Evolutionary conservation across 1,140 invertebrate genomes (phyloP), one percentile per base, ranked within the genome.

Genomic region (Heliconius nattereri): DNA sequence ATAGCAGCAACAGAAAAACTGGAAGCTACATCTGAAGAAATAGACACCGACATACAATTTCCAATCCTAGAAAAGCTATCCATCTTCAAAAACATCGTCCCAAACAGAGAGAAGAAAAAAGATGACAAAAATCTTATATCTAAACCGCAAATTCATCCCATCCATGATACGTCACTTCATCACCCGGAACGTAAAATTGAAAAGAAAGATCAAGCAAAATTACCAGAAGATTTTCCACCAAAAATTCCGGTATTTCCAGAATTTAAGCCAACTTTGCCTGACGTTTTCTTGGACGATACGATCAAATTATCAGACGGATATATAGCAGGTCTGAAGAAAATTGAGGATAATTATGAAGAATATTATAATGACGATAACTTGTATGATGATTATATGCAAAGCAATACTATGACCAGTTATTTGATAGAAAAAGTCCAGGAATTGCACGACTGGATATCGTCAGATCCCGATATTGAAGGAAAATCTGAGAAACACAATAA

Each of bases 361-460:
- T 92, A 92, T 73, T 94, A 92, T 76, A 90, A 92, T 40, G 90
- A 94, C 74, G 89, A 92, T 2, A 93, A 93, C 71, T 71, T 93
- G 0, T 94, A 93, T 29, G 90, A 93, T 29, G 92, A 94, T 81
- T 94, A 94, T 52, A 89, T 93, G 85, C 86, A 93, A 85, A 93
- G 91, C 37, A 94, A 93, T 23, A 85, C 90, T 0, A 92, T 94
- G 91, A 92, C 90, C 0, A 93, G 84, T 82, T 94, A 94, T 76
- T 81, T 94, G 23, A 93, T 94, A 60, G 92, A 95, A 78, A 94
- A 95, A 79, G 88, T 95, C 0, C 94, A 95, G 72, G 95, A 95
- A 23, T 72, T 95, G 0, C 92, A 95, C 76, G 93, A 95, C 79
- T 95, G 95, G 95, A 87, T 95, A 3, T 88, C 87, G 0, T 85